Conservation (phyloP, 2,888 invertebrate species). For the Neoascia interrupta region DNA sequence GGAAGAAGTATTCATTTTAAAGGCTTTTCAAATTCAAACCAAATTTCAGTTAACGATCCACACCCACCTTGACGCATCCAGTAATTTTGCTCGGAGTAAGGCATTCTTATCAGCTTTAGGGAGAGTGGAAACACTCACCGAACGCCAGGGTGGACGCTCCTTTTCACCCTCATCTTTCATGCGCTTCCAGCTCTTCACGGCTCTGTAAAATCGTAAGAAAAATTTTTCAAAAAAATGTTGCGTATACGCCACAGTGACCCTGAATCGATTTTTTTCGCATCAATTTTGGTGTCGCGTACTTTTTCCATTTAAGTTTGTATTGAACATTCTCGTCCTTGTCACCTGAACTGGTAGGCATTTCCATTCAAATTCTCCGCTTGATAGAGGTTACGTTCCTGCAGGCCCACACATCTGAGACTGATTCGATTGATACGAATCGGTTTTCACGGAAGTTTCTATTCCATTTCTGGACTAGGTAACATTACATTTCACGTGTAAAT, state of each 20-base stretch:
- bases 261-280: not conserved
- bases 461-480: not conserved
- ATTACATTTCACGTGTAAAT: slow-evolving; percentile 36
- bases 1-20: not conserved
- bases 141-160: slow-evolving; percentile 79
- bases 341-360: slow-evolving; percentile 7
- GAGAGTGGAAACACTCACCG: slow-evolving; percentile 77
- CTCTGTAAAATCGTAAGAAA: slow-evolving; percentile 70
- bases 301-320: slow-evolving; percentile 59
- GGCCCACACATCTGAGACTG: slow-evolving; percentile 30
- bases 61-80: slow-evolving; percentile 78
- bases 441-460: not conserved
- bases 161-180: slow-evolving; percentile 77
- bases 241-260: slow-evolving; percentile 23
- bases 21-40: not conserved
- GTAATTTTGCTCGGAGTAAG: slow-evolving; percentile 76
- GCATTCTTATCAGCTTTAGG: slow-evolving; percentile 78
- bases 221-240: slow-evolving; percentile 1
- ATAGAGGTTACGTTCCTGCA: not conserved
- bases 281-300: slow-evolving; percentile 19
- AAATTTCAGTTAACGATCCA: not conserved
- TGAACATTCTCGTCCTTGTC: slow-evolving; percentile 18
- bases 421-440: not conserved
- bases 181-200: slow-evolving; percentile 76
- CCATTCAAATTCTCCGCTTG: no score